Conservation (phyloP, 2,797 vertebrate genomes). For the Danio jaintianensis region DNA sequence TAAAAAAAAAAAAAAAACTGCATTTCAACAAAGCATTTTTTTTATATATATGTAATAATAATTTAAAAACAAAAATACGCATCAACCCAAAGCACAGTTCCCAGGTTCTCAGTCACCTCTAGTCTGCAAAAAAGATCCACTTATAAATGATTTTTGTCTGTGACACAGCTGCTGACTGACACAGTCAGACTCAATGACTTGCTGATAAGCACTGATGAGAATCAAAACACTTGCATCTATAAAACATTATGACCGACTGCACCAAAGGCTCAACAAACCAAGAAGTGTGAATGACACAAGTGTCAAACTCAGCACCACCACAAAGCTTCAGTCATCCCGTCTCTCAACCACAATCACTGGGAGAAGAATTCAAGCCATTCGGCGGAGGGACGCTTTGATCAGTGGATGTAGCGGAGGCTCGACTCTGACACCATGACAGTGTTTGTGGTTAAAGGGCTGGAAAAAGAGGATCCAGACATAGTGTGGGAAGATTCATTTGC, state of each 20-base stretch:
- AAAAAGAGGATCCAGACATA: not conserved
- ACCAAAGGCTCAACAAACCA: not conserved
- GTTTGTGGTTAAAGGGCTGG: slow-evolving; percentile 20
- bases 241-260: not conserved
- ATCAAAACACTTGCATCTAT: not conserved
- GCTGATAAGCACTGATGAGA: not conserved
- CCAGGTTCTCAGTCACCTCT: too few species aligned
- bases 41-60: too few species aligned
- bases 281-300: slow-evolving; percentile 9
- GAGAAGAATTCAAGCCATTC: slow-evolving; percentile 20
- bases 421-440: slow-evolving; percentile 10
- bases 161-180: not conserved
- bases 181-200: not conserved
- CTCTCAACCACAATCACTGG: slow-evolving; percentile 10
- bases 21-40: too few species aligned
- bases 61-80: too few species aligned
- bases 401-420: not conserved
- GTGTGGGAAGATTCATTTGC: slow-evolving; percentile 9
- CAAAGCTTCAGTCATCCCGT: slow-evolving; percentile 29
- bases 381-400: not conserved
- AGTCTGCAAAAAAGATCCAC: too few species aligned
- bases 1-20: too few species aligned
- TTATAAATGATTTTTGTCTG: not conserved
- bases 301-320: slow-evolving; percentile 3
- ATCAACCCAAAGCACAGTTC: too few species aligned